Conservation (phyloP, 2,113 vertebrate species). For the Brachyistius frenatus region DNA sequence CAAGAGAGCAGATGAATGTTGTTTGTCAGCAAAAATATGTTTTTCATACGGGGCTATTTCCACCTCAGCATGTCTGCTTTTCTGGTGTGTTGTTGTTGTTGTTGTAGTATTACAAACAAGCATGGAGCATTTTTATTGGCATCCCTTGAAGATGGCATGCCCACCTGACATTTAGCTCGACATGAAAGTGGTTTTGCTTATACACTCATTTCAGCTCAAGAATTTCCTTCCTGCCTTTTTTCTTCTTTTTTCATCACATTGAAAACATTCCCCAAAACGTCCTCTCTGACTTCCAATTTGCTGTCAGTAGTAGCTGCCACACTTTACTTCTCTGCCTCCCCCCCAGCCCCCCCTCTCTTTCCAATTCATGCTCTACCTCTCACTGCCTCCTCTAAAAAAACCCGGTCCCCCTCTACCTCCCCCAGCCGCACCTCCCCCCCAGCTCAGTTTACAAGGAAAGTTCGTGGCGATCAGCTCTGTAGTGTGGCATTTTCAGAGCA, state of each 20-base stretch:
- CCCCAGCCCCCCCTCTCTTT: conserved; percentile 53
- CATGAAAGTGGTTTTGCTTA: conserved; percentile 36
- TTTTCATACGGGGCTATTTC: conserved; percentile 12
- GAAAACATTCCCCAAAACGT: conserved; percentile 62
- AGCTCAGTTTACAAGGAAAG: conserved; percentile 92
- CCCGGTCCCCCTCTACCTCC: conserved; percentile 38
- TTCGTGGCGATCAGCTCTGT: conserved; percentile 80
- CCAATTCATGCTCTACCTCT: conserved; percentile 69
- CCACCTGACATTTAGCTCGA: conserved; percentile 35
- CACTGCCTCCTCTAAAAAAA: conserved; percentile 62
- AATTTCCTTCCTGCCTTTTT: conserved; percentile 53
- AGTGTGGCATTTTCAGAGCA: conserved; percentile 68
- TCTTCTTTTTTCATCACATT: conserved; percentile 49
- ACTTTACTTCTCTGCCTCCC: conserved; percentile 40
- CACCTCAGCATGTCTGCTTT: not conserved
- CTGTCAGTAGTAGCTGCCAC: conserved; percentile 59
- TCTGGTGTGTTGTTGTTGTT: conserved; percentile 1
- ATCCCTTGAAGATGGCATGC: conserved; percentile 15
- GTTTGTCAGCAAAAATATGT: conserved; percentile 17
- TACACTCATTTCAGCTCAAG: conserved; percentile 33
- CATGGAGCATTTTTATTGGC: conserved; percentile 14
- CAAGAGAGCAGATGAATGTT: conserved; percentile 7
- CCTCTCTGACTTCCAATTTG: conserved; percentile 63
- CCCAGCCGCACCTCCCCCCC: conserved; percentile 77
- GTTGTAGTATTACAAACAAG: not conserved